Conservation (phyloP, 2,888 invertebrate species). For the Latrodectus elegans region DNA sequence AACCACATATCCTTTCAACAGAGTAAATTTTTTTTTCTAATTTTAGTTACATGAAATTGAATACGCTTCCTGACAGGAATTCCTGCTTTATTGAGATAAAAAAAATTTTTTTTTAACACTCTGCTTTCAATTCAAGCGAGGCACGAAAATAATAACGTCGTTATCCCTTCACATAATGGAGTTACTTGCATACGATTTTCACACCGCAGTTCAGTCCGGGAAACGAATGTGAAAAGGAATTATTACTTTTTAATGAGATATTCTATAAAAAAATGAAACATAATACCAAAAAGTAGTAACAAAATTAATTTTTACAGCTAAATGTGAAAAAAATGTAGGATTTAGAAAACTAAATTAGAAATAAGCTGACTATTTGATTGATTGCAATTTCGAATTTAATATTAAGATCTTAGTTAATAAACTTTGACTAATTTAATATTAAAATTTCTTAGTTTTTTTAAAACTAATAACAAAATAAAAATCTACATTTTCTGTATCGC, state of each 20-base stretch:
- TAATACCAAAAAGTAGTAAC: neutral
- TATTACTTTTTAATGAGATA: neutral
- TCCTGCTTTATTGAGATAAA: constrained; percentile 32
- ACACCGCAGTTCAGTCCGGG: constrained; percentile 13
- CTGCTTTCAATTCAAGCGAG: neutral
- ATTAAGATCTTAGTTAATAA: no score
- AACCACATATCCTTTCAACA: no score
- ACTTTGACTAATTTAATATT: no score
- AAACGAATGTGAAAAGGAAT: neutral
- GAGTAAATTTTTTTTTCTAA: no score
- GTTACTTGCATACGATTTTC: constrained; percentile 29
- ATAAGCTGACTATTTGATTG: no score
- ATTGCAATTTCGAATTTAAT: no score
- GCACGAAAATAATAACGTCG: constrained; percentile 48
- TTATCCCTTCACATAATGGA: constrained; percentile 36
- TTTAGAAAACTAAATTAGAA: no score
- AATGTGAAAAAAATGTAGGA: no score
- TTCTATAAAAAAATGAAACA: neutral
- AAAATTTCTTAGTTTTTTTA: no score
- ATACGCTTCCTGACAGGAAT: constrained; percentile 54
- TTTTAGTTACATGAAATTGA: constrained; percentile 31
- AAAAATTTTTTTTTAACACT: constrained; percentile 4
- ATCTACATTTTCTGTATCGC: no score
- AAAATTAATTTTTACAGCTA: no score
- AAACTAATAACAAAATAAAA: no score